These are phyloP conservation scores for Etia nguti DNA, from an alignment of 2,113 vertebrate species.

Conservation along the genomic window DNA sequence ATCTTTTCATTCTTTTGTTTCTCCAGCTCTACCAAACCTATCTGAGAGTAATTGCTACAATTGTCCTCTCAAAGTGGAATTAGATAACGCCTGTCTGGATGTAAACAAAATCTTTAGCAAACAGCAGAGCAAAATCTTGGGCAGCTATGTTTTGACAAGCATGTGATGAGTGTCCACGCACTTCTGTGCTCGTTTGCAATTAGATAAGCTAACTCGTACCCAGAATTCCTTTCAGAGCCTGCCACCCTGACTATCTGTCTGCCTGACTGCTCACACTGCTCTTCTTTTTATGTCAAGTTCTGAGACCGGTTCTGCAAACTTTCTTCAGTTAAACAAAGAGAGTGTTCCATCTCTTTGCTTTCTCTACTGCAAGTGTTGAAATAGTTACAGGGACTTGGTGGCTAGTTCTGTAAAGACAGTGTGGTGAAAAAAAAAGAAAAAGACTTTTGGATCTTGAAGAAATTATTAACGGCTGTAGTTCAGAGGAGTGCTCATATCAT, in stretches of 20 bases:
- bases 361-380: slow-evolving; percentile 64
- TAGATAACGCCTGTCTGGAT: slow-evolving; percentile 80
- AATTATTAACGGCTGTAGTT: slow-evolving; percentile 67
- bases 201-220: slow-evolving; percentile 46
- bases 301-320: slow-evolving; percentile 61
- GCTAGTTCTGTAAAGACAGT: slow-evolving; percentile 52
- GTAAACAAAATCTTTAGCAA: slow-evolving; percentile 72
- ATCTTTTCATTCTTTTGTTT: slow-evolving; percentile 79
- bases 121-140: slow-evolving; percentile 33
- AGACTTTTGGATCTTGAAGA: slow-evolving; percentile 59
- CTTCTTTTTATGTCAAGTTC: slow-evolving; percentile 57
- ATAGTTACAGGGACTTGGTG: slow-evolving; percentile 60
- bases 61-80: slow-evolving; percentile 79
- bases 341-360: slow-evolving; percentile 57
- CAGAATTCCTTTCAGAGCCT: slow-evolving; percentile 31
- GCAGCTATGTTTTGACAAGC: slow-evolving; percentile 62
- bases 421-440: not conserved
- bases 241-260: not conserved
- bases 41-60: slow-evolving; percentile 85
- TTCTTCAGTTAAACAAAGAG: slow-evolving; percentile 69
- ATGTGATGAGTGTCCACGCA: slow-evolving; percentile 57
- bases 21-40: slow-evolving; percentile 71
- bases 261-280: slow-evolving; percentile 35
- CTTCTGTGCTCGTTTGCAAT: slow-evolving; percentile 46
- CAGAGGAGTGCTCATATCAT: slow-evolving; percentile 58